phyloP scores from a whole-genome alignment of 2,113 vertebrate genomes.

The Aythya baeri region DNA sequence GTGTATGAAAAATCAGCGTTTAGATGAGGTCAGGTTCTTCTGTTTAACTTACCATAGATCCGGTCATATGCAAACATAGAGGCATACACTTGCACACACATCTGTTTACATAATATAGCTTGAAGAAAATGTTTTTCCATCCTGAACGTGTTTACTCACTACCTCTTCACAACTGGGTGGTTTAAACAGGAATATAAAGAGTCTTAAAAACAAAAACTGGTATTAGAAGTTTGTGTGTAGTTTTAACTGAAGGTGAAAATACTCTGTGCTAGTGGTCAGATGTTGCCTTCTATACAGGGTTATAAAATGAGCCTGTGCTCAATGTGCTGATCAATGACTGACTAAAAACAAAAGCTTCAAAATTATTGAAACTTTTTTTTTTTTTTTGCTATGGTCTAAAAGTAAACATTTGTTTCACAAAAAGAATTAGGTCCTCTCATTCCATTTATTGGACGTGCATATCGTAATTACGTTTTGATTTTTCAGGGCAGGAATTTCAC shows the following conservation, averaged over 20 bases:
- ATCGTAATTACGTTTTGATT: neutral
- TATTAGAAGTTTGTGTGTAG: neutral
- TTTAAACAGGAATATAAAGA: neutral
- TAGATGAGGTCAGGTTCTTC: neutral
- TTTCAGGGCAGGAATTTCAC: neutral
- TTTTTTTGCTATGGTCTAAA: neutral
- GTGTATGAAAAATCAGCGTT: neutral
- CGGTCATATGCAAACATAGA: neutral
- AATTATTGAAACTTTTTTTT: neutral
- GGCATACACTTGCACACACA: neutral
- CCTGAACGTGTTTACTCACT: neutral
- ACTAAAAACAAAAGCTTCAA: neutral
- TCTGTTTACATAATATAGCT: neutral
- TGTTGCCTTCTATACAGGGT: neutral
- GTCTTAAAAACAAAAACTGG: neutral
- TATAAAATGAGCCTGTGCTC: neutral
- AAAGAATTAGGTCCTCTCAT: neutral
- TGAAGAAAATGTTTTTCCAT: neutral
- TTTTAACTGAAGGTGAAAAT: neutral
- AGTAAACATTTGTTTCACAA: neutral
- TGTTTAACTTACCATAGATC: neutral
- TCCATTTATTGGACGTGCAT: neutral
- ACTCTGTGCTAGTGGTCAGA: neutral
- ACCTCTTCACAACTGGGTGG: neutral
- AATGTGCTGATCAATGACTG: neutral